These are phyloP conservation scores for Drosophila bocki DNA, from an alignment of 1,140 invertebrate genomes.

Conservation along the genomic window DNA sequence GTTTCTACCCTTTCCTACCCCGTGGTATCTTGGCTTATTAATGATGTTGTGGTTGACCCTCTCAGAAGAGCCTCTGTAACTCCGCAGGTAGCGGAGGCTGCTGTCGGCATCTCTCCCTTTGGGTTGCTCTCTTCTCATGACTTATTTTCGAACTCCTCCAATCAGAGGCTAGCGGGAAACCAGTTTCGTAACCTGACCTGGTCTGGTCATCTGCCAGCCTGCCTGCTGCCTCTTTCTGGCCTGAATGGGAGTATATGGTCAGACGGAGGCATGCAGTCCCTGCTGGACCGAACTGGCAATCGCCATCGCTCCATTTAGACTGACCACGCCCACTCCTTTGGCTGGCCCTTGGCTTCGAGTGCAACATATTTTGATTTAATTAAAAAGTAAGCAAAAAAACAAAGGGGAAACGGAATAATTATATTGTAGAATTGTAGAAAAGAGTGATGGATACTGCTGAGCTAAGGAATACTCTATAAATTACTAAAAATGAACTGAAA, in stretches of 20 bases:
- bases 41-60: constrained; percentile 60
- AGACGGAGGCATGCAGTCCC: neutral
- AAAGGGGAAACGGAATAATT: constrained; percentile 17
- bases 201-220: constrained; percentile 35
- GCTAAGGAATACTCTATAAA: neutral
- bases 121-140: neutral
- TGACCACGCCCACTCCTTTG: constrained; percentile 44
- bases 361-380: constrained; percentile 62
- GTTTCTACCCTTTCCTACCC: constrained; percentile 6
- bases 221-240: constrained; percentile 47
- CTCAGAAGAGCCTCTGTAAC: constrained; percentile 9
- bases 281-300: constrained; percentile 27
- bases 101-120: constrained; percentile 1
- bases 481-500: neutral
- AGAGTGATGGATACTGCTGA: accelerated
- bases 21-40: constrained; percentile 50
- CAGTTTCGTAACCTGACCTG: constrained; percentile 71
- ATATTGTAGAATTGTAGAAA: constrained; percentile 1
- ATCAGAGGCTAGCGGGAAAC: constrained; percentile 62
- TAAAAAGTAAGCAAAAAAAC: constrained; percentile 50
- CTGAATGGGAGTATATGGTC: neutral
- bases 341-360: neutral
- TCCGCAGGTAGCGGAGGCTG: constrained; percentile 53
- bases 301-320: constrained; percentile 62
- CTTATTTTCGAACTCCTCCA: constrained; percentile 49